phyloP scores from a whole-genome alignment of 2,113 vertebrate genomes.

The Oryzias javanicus region DNA sequence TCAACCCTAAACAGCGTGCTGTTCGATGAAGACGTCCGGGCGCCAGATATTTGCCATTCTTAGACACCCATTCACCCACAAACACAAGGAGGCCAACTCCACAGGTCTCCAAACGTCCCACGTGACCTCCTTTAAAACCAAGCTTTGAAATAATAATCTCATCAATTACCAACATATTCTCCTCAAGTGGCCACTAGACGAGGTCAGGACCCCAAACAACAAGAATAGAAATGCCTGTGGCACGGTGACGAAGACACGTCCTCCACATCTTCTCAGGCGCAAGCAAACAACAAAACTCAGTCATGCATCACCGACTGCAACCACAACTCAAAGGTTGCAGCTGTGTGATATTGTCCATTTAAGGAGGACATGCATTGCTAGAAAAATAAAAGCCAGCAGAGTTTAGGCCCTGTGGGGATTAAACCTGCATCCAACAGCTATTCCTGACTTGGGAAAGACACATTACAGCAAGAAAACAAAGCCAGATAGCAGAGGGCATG shows the following conservation, averaged over 20 bases:
- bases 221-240: constrained; percentile 28
- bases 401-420: constrained; percentile 41
- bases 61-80: constrained; percentile 28
- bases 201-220: constrained; percentile 30
- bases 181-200: constrained; percentile 39
- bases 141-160: constrained; percentile 54
- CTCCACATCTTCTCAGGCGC: constrained; percentile 15
- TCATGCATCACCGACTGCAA: constrained; percentile 19
- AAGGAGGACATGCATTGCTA: constrained; percentile 50
- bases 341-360: constrained; percentile 66
- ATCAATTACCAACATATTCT: constrained; percentile 58
- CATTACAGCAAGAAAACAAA: constrained; percentile 55
- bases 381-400: constrained; percentile 38
- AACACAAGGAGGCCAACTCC: constrained; percentile 33
- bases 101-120: constrained; percentile 41
- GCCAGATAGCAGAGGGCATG: constrained; percentile 53
- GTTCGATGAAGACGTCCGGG: not conserved
- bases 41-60: constrained; percentile 27
- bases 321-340: constrained; percentile 12
- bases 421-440: constrained; percentile 61
- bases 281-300: constrained; percentile 16
- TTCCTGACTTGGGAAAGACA: constrained; percentile 78
- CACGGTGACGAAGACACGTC: constrained; percentile 22
- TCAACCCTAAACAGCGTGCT: not conserved
- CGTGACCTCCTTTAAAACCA: constrained; percentile 22